Percentiles rank a stretch among this genome's conserved stretches.
Evolutionary conservation across 2,888 invertebrate species (phyloP).

Genomic region (Leucophenga montana): DNA sequence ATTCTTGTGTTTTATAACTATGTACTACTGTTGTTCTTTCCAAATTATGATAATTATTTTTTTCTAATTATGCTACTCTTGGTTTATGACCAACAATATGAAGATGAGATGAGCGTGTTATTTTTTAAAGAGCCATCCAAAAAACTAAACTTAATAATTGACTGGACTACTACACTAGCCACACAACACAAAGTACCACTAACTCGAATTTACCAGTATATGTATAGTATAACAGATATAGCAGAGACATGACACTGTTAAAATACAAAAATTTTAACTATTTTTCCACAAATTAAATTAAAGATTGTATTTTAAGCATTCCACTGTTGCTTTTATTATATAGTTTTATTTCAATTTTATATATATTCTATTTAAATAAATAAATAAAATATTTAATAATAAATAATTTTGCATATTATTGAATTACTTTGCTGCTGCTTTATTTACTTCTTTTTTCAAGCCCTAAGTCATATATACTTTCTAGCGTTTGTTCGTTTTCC

Average conservation of each 20-base stretch:
- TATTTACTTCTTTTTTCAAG: neutral
- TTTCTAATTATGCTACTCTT: too few species aligned
- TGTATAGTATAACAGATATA: neutral
- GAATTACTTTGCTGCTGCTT: slow-evolving; percentile 2
- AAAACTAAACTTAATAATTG: neutral
- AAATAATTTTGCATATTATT: slow-evolving; percentile 59
- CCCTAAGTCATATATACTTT: slow-evolving; percentile 7
- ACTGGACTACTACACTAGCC: neutral
- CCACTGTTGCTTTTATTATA: slow-evolving; percentile 48
- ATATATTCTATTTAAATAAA: slow-evolving; percentile 64
- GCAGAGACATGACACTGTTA: neutral
- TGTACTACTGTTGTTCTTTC: too few species aligned
- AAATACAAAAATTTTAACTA: neutral
- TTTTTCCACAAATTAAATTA: slow-evolving; percentile 2
- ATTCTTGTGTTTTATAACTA: too few species aligned
- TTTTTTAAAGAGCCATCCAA: neutral
- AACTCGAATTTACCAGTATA: neutral
- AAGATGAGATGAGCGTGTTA: too few species aligned
- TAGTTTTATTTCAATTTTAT: slow-evolving; percentile 59
- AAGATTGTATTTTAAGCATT: slow-evolving; percentile 2
- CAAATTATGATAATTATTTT: too few species aligned
- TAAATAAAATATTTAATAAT: slow-evolving; percentile 63
- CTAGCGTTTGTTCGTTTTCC: slow-evolving; percentile 45
- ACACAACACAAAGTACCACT: neutral
- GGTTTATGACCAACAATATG: too few species aligned